Evolutionary conservation across 2,888 invertebrate genomes (phyloP).

Genomic region (Drosophila fulvimacula): DNA sequence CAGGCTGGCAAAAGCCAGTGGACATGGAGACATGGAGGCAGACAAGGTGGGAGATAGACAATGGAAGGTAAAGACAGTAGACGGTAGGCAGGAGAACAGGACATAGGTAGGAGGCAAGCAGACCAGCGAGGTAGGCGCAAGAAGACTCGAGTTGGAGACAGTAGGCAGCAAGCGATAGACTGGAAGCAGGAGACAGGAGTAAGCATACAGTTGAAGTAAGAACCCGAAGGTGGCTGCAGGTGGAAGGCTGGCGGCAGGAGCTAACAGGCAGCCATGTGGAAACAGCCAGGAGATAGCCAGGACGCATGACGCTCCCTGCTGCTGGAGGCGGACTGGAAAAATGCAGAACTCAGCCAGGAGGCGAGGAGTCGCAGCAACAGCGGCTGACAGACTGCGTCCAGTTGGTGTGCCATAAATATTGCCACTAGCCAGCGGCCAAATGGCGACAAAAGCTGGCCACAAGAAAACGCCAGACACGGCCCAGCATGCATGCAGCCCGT

Average conservation of each 20-base stretch:
- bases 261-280: background rate
- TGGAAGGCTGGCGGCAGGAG: background rate
- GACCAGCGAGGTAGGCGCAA: background rate
- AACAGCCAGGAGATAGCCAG: constrained; percentile 2
- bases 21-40: too few relatives aligned
- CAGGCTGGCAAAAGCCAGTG: background rate
- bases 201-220: background rate
- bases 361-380: background rate
- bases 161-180: background rate
- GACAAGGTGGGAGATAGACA: too few relatives aligned
- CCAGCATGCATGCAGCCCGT: constrained; percentile 46
- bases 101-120: background rate
- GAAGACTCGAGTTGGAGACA: background rate
- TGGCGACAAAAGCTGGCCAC: constrained; percentile 56
- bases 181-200: background rate
- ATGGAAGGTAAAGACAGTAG: background rate
- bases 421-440: constrained; percentile 48
- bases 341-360: background rate
- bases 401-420: constrained; percentile 68
- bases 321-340: background rate
- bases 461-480: constrained; percentile 52
- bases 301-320: background rate
- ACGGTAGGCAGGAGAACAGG: background rate
- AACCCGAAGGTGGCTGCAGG: too few relatives aligned
- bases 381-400: constrained; percentile 37